phyloP scores from a whole-genome alignment of 2,888 invertebrate genomes.

The Stenolophus ochropezus region DNA sequence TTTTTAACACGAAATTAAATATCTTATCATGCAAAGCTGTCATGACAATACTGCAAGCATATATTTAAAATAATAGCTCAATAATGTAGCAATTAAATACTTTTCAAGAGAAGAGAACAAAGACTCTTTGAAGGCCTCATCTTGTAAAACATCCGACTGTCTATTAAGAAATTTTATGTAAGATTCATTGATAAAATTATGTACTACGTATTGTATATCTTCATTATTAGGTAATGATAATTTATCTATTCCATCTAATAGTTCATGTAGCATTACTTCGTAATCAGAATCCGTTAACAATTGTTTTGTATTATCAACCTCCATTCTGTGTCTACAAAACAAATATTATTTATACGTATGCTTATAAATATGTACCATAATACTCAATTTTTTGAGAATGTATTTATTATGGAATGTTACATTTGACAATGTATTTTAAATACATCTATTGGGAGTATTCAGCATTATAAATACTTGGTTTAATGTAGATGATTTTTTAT shows the following conservation, averaged over 20 bases:
- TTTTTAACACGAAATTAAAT: slow-evolving; percentile 68
- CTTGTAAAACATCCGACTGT: neutral
- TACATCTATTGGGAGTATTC: no score
- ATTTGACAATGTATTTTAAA: no score
- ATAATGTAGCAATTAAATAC: slow-evolving; percentile 9
- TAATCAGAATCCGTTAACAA: slow-evolving; percentile 24
- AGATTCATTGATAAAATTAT: slow-evolving; percentile 18
- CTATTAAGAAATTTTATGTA: slow-evolving; percentile 27
- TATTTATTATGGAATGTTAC: no score
- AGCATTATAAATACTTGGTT: no score
- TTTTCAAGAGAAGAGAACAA: slow-evolving; percentile 49
- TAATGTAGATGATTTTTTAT: no score
- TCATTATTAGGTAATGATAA: slow-evolving; percentile 17
- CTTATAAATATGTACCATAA: no score
- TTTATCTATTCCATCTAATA: slow-evolving; percentile 30
- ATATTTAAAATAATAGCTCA: neutral
- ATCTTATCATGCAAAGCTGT: slow-evolving; percentile 69
- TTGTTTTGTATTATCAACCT: slow-evolving; percentile 16
- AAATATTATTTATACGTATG: no score
- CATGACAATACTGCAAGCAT: slow-evolving; percentile 64
- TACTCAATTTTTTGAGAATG: no score
- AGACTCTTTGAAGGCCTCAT: slow-evolving; percentile 2
- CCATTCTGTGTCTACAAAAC: no score
- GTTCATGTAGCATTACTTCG: slow-evolving; percentile 25
- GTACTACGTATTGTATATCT: slow-evolving; percentile 19